A percentile compares a stretch with the other conserved stretches of the same genome.
Conservation (phyloP, 1,140 invertebrate genomes). For the Saccostrea echinata region DNA sequence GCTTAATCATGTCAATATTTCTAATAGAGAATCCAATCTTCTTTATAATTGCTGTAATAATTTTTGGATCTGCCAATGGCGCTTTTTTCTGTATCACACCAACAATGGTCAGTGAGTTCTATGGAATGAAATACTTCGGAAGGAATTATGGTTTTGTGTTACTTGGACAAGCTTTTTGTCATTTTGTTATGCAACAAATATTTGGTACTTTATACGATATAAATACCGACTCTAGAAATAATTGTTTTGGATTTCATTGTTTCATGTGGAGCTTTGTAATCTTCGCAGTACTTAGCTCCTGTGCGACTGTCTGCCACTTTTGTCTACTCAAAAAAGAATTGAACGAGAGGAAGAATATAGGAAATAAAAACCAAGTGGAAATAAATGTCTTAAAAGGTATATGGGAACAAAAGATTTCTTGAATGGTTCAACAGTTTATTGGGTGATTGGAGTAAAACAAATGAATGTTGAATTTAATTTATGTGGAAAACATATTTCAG, state of each 20-base stretch:
- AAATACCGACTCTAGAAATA: conserved; percentile 50
- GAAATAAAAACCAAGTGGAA: neutral
- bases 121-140: conserved; percentile 72
- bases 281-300: conserved; percentile 63
- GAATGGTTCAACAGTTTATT: too few species aligned
- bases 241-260: conserved; percentile 68
- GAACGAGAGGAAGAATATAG: conserved; percentile 18
- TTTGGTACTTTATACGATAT: conserved; percentile 70
- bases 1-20: conserved; percentile 64
- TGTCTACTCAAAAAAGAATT: conserved; percentile 56
- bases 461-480: too few species aligned
- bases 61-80: conserved; percentile 72
- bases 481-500: too few species aligned
- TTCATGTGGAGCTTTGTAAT: conserved; percentile 69
- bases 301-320: conserved; percentile 64
- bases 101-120: conserved; percentile 73
- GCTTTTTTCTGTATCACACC: conserved; percentile 73
- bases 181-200: conserved; percentile 63
- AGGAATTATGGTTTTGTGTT: conserved; percentile 72
- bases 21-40: conserved; percentile 62
- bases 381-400: neutral
- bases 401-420: too few species aligned
- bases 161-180: conserved; percentile 67
- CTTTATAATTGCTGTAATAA: conserved; percentile 59
- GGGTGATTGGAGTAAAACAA: too few species aligned